These are phyloP conservation scores for Isotomurus palustris DNA, from an alignment of 2,888 invertebrate genomes.

Conservation along the genomic window DNA sequence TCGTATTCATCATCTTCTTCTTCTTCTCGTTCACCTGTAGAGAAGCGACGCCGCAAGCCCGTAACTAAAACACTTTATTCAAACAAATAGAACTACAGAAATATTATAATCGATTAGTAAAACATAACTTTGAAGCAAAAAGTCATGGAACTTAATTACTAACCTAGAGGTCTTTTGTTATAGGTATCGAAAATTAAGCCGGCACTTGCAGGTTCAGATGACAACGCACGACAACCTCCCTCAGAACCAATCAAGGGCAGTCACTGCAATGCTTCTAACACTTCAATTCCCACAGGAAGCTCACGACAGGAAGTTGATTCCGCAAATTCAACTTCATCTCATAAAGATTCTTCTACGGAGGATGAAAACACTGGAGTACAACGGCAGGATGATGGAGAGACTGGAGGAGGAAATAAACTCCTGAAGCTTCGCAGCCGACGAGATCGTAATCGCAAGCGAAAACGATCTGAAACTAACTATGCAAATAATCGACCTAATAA, in stretches of 20 bases:
- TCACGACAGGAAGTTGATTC: constrained; percentile 26
- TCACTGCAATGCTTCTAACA: not conserved
- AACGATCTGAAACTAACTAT: constrained; percentile 31
- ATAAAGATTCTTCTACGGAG: constrained; percentile 37
- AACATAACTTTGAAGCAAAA: not conserved
- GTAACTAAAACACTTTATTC: constrained; percentile 16
- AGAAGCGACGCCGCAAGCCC: constrained; percentile 36
- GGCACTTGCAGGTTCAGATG: not conserved
- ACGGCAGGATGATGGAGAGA: not conserved
- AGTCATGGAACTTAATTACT: not conserved
- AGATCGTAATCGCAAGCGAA: constrained; percentile 39
- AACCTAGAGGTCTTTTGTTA: not conserved
- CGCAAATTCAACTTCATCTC: constrained; percentile 35
- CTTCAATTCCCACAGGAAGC: too few species aligned
- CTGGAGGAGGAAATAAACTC: constrained; percentile 13
- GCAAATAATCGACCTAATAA: constrained; percentile 33
- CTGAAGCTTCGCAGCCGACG: constrained; percentile 38
- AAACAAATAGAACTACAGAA: too few species aligned
- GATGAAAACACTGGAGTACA: not conserved
- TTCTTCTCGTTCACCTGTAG: constrained; percentile 40
- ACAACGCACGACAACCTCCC: not conserved
- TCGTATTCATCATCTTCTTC: constrained; percentile 41
- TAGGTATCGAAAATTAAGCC: not conserved
- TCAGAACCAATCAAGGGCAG: not conserved
- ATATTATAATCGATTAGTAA: not conserved